Conservation (phyloP, 2,888 invertebrate species). For the Theretra japonica region DNA sequence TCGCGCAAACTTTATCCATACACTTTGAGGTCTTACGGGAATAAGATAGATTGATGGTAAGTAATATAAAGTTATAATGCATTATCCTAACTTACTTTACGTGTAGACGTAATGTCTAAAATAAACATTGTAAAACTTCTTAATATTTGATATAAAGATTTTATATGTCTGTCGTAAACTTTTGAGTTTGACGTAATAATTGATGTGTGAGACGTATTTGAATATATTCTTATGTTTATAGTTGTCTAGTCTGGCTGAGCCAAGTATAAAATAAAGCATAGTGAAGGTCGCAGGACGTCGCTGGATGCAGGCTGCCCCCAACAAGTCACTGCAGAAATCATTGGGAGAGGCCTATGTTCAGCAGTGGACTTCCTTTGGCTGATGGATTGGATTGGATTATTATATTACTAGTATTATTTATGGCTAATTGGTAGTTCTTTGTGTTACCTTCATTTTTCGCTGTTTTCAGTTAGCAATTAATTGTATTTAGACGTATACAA, state of each 20-base stretch:
- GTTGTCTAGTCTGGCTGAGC: background rate
- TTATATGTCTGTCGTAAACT: background rate
- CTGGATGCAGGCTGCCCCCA: no score
- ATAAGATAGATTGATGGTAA: conserved; percentile 17
- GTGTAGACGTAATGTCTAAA: conserved; percentile 1
- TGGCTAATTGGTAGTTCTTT: no score
- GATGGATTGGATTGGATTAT: no score
- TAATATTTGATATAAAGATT: background rate
- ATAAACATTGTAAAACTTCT: background rate
- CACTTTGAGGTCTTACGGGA: background rate
- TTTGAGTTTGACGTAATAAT: background rate
- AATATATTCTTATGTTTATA: background rate
- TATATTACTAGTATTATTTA: no score
- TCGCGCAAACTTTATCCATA: background rate
- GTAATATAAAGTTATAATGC: conserved; percentile 19
- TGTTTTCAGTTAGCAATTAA: no score
- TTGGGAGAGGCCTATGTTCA: no score
- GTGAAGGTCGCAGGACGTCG: no score
- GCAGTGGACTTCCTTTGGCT: no score
- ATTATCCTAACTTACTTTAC: conserved; percentile 12
- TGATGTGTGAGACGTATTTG: background rate
- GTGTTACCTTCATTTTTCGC: no score
- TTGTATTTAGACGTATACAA: no score
- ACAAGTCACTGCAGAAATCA: no score
- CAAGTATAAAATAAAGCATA: no score